Base-by-base conservation (phyloP, 2,888 invertebrate species). In the Spilosoma lubricipeda region DNA sequence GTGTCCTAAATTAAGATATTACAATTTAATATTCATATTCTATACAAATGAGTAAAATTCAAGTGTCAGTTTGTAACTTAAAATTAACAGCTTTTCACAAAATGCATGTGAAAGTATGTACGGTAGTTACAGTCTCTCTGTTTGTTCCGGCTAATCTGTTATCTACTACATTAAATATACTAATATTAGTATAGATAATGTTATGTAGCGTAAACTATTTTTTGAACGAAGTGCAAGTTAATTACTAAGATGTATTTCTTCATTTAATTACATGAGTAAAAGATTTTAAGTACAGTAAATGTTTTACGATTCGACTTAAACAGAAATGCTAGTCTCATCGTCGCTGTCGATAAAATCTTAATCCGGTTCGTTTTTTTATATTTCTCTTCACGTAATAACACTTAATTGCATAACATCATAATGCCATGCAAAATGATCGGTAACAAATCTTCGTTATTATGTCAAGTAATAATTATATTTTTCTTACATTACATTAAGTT, bases 351-450 rank as follows among this genome's bases (percentile, higher is more conserved):
- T 56, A 67, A 48, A 15, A 77, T 83, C 77, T 79, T 77, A 73
- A 82, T 85, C 79, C 79, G 84, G 79, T 70, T 77, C 56, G 30
- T 70, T 76, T 77, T 63, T 27, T 65, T 56, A 56, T 27, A 39
- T 70, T 27, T 63, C 23, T 73, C 63, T 81, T 80, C 77, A 82
- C 77, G 81, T 85, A 85, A 84, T 77, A 45, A 71, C 63, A 64
- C 39, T 67, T 78, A 79, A 83, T 79, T 77, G 75, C 81, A 78
- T 83, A 85, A 83, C 81, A 73, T 78, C 78, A 75, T 78, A 81
- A 85, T 83, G 79, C 79, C 67, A 15, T 52, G 36, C 78, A 65
- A 76, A 74, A 70, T 79, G 77, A 81, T 83, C 81, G 79, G 65
- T 18, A 63, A 75, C 74, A 77, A 77, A 76, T 84, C 73, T 82